Base-by-base conservation (phyloP, 2,113 vertebrate species). In the Chascanopsetta lugubris region DNA sequence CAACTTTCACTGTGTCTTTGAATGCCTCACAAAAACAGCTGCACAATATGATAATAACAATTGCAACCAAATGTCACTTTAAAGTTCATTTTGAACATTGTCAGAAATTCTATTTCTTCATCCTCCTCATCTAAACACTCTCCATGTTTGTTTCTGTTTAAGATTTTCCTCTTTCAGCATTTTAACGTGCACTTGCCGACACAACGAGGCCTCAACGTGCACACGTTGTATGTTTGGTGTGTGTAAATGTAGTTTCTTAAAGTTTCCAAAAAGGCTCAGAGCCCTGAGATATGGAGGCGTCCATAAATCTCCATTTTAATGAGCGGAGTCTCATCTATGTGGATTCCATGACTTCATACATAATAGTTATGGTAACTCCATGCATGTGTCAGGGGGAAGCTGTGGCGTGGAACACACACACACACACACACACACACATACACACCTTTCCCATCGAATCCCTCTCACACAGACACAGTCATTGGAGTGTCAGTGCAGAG, bases 241-340 rank as follows among this genome's bases (percentile, higher is more conserved):
- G 2, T 72, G 45, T 61, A 69, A 71, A 77, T 68, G 13, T 58
- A 58, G 48, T 24, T 54, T 66, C 36, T 67, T 9, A 38, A 26
- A 54, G 43, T 76, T 72, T 73, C 71, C 57, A 57, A 58, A 80
- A 71, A n/a, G n/a, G 48, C 54, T 58, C 57, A 1, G 8, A 55
- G 24, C 18, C 47, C 43, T 76, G 60, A 61, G 42, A 75, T 56
- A 5, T 38, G 73, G 69, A 61, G 11, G 46, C 64, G 46, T 47
- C 53, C 71, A 88, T 82, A 74, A 78, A 79, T 80, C 66, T 84
- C 34, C 2, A 40, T 71, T 72, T 71, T 61, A 72, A 85, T 69
- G 59, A 76, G 71, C 53, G 46, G 72, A 70, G 64, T 47, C 66
- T 69, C 42, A 17, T 67, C 61, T 62, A 30, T 18, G 72, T 24